Evolutionary conservation across 2,888 invertebrate species (phyloP), one percentile per base, ranked within the genome.

Genomic region (Eristalinus sepulchralis): DNA sequence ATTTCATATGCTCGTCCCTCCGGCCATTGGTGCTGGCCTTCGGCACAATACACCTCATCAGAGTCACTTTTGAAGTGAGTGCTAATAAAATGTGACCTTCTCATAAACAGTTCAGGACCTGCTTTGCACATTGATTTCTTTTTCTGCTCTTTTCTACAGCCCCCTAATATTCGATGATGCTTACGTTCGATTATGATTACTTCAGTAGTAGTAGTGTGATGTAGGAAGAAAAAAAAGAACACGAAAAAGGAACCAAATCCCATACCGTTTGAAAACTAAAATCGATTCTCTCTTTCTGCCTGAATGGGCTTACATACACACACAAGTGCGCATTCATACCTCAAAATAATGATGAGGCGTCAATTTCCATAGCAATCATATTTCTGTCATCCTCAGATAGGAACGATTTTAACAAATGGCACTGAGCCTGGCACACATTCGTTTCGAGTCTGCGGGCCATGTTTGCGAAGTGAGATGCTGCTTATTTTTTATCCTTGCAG

Each of bases 361-460:
- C 82, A 86, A 86, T 86, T 86, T 86, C 78, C 85, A 86, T 86
- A 86, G 85, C 85, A 86, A 86, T 86, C 85, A 82, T 82, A 86
- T 86, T 82, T 86, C 82, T 86, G 85, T 86, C 85, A 86, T 78
- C 82, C 77, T 82, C 85, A 85, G 85, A 76, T 85, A 85, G 68
- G 72, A 78, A 68, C 60, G 81, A 64, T 72, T 77, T 78, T 77
- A 82, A 73, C 78, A 86, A 86, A 86, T 86, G 78, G 82, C 64
- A 77, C 62, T 53, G 72, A 36, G 66, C 76, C 80, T 80, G 57
- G 47, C 62, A 77, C 31, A 68, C 67, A 83, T 83, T 63, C 78
- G 72, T 77, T 78, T 67, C 71, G 36, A 13, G 57, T 75, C 39
- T 13, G 57, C 27, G 24, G 70, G 55, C 8, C 8, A 47, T 47